A percentile compares a stretch with the other conserved stretches of the same genome.
These are phyloP conservation scores for Amia ocellicauda DNA, from an alignment of 2,113 vertebrate genomes.

Conservation along the genomic window DNA sequence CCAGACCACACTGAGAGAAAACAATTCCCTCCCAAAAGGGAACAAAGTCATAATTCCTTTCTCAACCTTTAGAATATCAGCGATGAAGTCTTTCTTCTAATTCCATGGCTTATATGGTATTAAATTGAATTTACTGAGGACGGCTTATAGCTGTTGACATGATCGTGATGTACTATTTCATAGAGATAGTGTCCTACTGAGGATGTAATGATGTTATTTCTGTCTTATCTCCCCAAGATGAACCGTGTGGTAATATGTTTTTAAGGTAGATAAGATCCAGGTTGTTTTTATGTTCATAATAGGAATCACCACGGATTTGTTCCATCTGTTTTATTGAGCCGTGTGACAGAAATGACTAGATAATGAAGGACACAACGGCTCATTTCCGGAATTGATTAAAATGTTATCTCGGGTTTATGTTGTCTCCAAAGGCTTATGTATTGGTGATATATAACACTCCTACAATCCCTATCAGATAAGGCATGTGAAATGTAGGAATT, in stretches of 20 bases:
- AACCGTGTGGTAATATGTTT: conserved; percentile 40
- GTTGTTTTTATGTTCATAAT: conserved; percentile 32
- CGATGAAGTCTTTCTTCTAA: conserved; percentile 30
- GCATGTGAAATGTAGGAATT: conserved; percentile 11
- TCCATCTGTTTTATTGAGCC: conserved; percentile 7
- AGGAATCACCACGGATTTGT: conserved; percentile 6
- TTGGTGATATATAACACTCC: conserved; percentile 28
- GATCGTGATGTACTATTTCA: conserved; percentile 57
- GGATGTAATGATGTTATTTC: conserved; percentile 62
- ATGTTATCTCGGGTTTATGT: conserved; percentile 27
- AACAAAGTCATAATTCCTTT: neutral
- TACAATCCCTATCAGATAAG: conserved; percentile 29
- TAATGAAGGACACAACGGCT: conserved; percentile 16
- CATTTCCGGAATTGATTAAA: conserved; percentile 32
- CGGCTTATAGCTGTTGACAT: conserved; percentile 60
- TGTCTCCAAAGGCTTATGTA: conserved; percentile 21
- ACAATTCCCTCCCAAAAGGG: too few relatives aligned
- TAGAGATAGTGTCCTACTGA: conserved; percentile 57
- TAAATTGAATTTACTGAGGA: conserved; percentile 60
- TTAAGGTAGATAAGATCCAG: conserved; percentile 29
- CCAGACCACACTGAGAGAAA: too few relatives aligned
- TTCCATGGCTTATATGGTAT: conserved; percentile 41
- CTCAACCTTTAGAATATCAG: conserved; percentile 11
- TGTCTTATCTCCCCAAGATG: conserved; percentile 54
- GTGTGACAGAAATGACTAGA: conserved; percentile 6